Conservation (phyloP, 2,888 invertebrate genomes). For the Athalia cordata region DNA sequence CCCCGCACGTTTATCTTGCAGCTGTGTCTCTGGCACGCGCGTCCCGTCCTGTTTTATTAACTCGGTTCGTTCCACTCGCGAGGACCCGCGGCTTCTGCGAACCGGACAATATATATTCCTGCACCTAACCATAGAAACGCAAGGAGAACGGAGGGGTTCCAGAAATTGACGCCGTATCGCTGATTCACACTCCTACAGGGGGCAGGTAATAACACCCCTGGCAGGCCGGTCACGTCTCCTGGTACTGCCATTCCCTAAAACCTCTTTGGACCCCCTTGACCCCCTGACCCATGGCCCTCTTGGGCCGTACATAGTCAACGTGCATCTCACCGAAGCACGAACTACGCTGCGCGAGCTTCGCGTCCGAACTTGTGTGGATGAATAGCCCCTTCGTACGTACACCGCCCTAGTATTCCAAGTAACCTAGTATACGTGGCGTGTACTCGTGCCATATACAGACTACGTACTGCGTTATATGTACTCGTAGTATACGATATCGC, state of each 20-base stretch:
- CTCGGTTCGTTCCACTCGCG: constrained; percentile 1
- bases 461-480: neutral
- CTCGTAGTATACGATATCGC: constrained; percentile 48
- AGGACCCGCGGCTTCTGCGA: constrained; percentile 1
- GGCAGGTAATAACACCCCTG: constrained; percentile 63
- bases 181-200: constrained; percentile 66
- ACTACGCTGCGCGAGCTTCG: constrained; percentile 24
- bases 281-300: constrained; percentile 49
- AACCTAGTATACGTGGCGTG: neutral
- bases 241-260: constrained; percentile 59
- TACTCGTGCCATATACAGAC: constrained; percentile 45
- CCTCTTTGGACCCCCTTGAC: constrained; percentile 52
- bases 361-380: constrained; percentile 50
- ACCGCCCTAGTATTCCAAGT: neutral
- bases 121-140: too few relatives aligned
- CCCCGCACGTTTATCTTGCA: neutral
- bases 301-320: constrained; percentile 43
- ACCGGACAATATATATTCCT: constrained; percentile 5
- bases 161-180: constrained; percentile 67
- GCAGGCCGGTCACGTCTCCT: constrained; percentile 67
- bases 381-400: constrained; percentile 47
- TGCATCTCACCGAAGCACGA: constrained; percentile 20
- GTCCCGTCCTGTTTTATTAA: constrained; percentile 12
- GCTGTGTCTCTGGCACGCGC: neutral
- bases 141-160: constrained; percentile 1